Conservation (phyloP, 2,888 invertebrate species). For the Rosalia funebris region DNA sequence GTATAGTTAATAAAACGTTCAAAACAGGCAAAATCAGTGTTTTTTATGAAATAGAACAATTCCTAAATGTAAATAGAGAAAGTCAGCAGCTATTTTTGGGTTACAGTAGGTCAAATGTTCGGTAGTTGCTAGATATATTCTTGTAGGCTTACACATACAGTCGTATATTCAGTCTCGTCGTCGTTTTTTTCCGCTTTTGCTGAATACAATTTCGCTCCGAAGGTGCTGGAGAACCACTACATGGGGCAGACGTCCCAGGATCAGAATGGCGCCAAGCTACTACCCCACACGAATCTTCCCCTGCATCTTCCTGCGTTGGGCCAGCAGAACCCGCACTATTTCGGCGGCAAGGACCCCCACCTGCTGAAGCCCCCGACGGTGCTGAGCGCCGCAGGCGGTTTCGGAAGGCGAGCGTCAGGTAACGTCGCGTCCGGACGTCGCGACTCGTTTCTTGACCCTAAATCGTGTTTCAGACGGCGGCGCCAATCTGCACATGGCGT, state of each 20-base stretch:
- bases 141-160: too few species aligned
- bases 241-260: slow-evolving; percentile 60
- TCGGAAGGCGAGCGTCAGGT: slow-evolving; percentile 88
- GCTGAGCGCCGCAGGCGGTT: slow-evolving; percentile 84
- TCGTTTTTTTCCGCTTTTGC: background rate
- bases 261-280: slow-evolving; percentile 61
- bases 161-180: too few species aligned
- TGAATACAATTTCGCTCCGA: background rate
- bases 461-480: slow-evolving; percentile 77
- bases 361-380: slow-evolving; percentile 92
- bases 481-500: slow-evolving; percentile 83
- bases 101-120: too few species aligned
- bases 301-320: slow-evolving; percentile 85
- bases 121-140: too few species aligned
- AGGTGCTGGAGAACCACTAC: slow-evolving; percentile 68
- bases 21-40: too few species aligned
- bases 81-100: too few species aligned
- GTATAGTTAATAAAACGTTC: too few species aligned
- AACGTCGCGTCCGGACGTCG: slow-evolving; percentile 6
- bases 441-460: background rate
- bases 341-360: slow-evolving; percentile 92
- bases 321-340: slow-evolving; percentile 85
- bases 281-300: slow-evolving; percentile 86
- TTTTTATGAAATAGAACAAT: too few species aligned
- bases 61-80: too few species aligned